Evolutionary conservation across 2,888 invertebrate genomes (phyloP).

Genomic region (Euzophera pinguis): DNA sequence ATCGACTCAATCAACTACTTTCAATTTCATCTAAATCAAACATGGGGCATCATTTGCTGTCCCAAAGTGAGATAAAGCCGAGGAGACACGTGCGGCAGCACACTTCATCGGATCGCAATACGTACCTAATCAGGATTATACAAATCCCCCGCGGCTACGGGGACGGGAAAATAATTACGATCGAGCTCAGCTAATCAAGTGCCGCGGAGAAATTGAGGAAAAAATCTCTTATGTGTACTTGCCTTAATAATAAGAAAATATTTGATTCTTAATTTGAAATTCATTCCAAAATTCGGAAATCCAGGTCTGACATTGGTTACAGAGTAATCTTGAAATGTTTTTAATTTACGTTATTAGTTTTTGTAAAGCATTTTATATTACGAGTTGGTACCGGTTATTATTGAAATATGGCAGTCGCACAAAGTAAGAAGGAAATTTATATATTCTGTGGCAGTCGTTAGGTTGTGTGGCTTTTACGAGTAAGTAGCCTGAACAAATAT

Average conservation of each 20-base stretch:
- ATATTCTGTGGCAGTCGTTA: too few relatives aligned
- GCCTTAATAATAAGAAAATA: constrained; percentile 18
- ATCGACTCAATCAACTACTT: constrained; percentile 20
- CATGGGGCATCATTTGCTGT: constrained; percentile 6
- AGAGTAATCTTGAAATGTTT: too few relatives aligned
- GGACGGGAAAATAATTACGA: constrained; percentile 70
- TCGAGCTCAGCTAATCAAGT: constrained; percentile 67
- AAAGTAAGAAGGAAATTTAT: too few relatives aligned
- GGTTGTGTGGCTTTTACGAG: too few relatives aligned
- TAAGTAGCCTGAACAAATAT: too few relatives aligned
- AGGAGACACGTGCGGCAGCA: constrained; percentile 62
- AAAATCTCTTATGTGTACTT: constrained; percentile 44
- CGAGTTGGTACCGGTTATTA: too few relatives aligned
- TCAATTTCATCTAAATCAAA: constrained; percentile 13
- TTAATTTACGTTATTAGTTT: too few relatives aligned
- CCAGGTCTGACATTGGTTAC: too few relatives aligned
- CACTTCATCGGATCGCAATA: constrained; percentile 76
- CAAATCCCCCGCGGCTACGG: constrained; percentile 64
- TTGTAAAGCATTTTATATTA: too few relatives aligned
- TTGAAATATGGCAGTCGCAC: too few relatives aligned
- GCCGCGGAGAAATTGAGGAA: constrained; percentile 57
- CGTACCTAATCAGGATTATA: constrained; percentile 78
- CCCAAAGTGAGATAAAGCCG: constrained; percentile 51
- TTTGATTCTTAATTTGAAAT: not conserved
- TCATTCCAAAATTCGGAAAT: too few relatives aligned